Conservation (phyloP, 2,888 invertebrate genomes). For the Malthinus seriepunctatus region DNA sequence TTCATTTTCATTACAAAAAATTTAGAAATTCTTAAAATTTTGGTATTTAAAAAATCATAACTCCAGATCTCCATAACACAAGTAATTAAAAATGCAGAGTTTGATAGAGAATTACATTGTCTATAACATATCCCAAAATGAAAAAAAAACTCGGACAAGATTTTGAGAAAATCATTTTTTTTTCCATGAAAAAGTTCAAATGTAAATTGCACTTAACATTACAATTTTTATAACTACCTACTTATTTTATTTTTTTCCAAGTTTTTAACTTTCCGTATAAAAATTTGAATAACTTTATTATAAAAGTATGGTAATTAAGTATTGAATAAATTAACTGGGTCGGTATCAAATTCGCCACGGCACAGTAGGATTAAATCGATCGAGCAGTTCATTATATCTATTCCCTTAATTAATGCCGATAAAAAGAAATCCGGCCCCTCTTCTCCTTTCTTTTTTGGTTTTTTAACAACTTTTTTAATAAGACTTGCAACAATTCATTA, state of each 20-base stretch:
- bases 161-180: no score
- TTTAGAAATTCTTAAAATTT: no score
- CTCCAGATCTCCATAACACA: no score
- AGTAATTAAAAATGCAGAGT: no score
- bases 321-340: conserved; percentile 52
- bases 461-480: background rate
- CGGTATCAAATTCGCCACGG: conserved; percentile 50
- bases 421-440: conserved; percentile 37
- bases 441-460: no score
- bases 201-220: background rate
- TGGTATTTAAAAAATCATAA: no score
- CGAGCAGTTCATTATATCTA: conserved; percentile 53
- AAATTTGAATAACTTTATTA: conserved; percentile 38
- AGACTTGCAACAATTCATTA: conserved; percentile 1
- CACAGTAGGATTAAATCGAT: conserved; percentile 51
- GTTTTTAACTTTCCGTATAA: conserved; percentile 20
- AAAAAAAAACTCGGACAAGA: no score
- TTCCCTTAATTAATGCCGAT: conserved; percentile 48
- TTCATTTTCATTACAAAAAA: no score
- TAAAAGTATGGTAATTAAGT: conserved; percentile 48
- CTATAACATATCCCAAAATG: no score
- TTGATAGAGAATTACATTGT: no score
- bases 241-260: background rate
- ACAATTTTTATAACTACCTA: background rate
- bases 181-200: no score